Base-by-base conservation (phyloP, 2,888 invertebrate genomes). In the Troglohyphantes excavatus region DNA sequence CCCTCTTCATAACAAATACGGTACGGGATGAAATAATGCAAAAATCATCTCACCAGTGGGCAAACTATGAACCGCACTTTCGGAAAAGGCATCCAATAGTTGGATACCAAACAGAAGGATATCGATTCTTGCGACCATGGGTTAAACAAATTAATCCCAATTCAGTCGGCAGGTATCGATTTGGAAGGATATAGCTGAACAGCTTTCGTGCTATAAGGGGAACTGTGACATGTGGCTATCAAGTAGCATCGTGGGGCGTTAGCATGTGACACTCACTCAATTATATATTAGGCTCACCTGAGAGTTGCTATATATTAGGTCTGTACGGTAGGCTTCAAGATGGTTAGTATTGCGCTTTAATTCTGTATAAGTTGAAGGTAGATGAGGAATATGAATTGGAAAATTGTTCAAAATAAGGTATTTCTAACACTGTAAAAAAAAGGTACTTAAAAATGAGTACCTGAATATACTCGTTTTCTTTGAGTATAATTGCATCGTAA, bases 61-160 rank as follows among this genome's bases (percentile, higher is more conserved):
- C 5, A 53, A 33, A 33, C 33, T 33, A 33, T 33, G 33, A 33
- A 33, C 9, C 33, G 33, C 9, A 33, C 33, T 33, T 33, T 33
- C 33, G 9, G 33, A 33, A 33, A 33, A 3, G 33, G 53, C 5
- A 5, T 17, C 53, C 53, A 53, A 53, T 53, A 53, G 53, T 53
- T 53, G 13, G 53, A 53, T 53, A n/a, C 53, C 53, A 13, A 53
- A n/a, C 13, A 53, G 13, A 33, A 33, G 33, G 3, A 3, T 33
- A 53, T 53, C n/a, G 53, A 53, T 53, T 17, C 5, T n/a, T 53
- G 53, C 17, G 53, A 53, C 53, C 5, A 53, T 53, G 53, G 53
- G 59, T 61, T 29, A 61, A 75, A 29, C 29, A 75, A 75, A 75
- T 75, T 61, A 61, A 33, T 75, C 75, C 75, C 27, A 33, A 75